Base-by-base conservation (phyloP, 2,888 invertebrate species). In the Geotrupes spiniger region DNA sequence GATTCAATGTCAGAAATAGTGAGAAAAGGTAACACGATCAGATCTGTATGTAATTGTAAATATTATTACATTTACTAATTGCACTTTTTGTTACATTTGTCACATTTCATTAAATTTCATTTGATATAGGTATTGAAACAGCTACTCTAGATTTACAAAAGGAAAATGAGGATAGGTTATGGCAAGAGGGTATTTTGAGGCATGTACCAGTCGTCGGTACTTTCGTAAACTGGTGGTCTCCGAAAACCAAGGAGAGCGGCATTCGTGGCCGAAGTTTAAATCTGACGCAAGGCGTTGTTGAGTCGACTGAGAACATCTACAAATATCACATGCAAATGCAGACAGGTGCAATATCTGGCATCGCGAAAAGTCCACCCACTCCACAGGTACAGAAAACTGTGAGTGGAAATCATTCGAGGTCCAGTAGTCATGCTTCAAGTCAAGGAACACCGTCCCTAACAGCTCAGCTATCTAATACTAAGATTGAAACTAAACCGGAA, bases 171-270 rank as follows among this genome's bases (percentile, higher is more conserved):
- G 89, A 92, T 65, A 85, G 90, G 58, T 76, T 95, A 8, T 91
- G 93, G 88, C 92, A 94, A 70, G 96, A 96, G 74, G 97, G 97
- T 1, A 85, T 97, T 47, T 78, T 98, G 53, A 79, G 97, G 12
- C 92, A 95, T 60, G 92, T 97, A 57, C 97, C 97, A 0, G 89
- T 97, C 2, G 92, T 98, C 48, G 92, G 96, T 0, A 87, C 91
- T 14, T 83, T 98, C 46, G 87, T 96, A 41, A 93, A 94, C 75
- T 98, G 97, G 97, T 95, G 92, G 90, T 89, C 92, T 39, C 97
- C 96, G 5, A 74, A 72, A 60, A 59, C 65, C 15, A 89, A 86
- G 65, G 87, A 89, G 59, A 77, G 83, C 4, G 89, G 85, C 59
- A 88, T 85, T 58, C 86, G 81, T 71, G 96, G 91, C 38, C 79